Evolutionary conservation across 2,113 vertebrate species (phyloP).

Genomic region (Zapus hudsonius): DNA sequence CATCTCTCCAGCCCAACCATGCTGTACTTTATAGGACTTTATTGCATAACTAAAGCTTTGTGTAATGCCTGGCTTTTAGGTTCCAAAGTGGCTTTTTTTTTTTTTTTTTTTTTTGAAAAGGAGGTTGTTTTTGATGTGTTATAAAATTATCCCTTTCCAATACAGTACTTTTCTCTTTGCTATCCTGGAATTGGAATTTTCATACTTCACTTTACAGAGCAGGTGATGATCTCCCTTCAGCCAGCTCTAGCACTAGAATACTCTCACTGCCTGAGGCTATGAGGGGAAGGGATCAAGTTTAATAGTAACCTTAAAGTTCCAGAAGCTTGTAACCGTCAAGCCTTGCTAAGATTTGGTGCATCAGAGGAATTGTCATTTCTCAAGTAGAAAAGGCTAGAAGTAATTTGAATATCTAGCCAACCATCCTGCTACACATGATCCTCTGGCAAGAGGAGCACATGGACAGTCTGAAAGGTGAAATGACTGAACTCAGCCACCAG

Average conservation of each 20-base stretch:
- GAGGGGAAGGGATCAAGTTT: not conserved
- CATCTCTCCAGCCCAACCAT: too few species aligned
- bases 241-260: not conserved
- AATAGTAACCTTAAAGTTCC: not conserved
- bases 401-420: not conserved
- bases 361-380: not conserved
- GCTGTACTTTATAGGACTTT: not conserved
- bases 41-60: not conserved
- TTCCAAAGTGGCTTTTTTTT: not conserved
- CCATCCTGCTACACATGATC: not conserved
- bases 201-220: not conserved
- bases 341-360: constrained; percentile 11
- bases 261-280: not conserved
- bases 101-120: not conserved
- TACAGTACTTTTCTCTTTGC: not conserved
- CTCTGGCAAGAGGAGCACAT: not conserved
- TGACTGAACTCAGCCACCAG: not conserved
- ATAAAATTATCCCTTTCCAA: constrained; percentile 25
- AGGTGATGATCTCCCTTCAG: not conserved
- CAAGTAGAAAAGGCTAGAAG: not conserved
- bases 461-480: not conserved
- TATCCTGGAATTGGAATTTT: not conserved
- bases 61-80: not conserved
- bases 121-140: constrained; percentile 18
- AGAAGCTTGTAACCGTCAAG: not conserved